phyloP scores from a whole-genome alignment of 2,888 invertebrate species.

The Eupithecia insigniata region DNA sequence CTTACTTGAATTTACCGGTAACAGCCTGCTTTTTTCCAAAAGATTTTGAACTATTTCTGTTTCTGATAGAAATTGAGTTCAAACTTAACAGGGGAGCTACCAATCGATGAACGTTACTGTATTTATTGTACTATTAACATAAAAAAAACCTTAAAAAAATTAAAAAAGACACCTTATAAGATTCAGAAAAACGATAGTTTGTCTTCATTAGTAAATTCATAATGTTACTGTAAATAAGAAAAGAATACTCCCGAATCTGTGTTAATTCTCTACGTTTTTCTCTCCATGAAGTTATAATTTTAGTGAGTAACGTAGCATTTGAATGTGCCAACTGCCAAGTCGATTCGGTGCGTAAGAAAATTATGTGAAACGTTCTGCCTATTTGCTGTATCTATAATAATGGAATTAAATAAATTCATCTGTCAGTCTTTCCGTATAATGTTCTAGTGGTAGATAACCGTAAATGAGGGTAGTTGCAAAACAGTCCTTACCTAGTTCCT shows the following conservation, averaged over 20 bases:
- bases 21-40: not conserved
- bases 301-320: not conserved
- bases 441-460: not conserved
- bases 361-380: constrained; percentile 9
- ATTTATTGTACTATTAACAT: too few species aligned
- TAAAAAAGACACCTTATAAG: not conserved
- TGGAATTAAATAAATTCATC: not conserved
- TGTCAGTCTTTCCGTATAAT: not conserved
- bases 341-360: not conserved
- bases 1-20: not conserved
- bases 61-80: not conserved
- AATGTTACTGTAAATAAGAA: not conserved
- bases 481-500: constrained; percentile 29
- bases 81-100: not conserved
- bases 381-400: not conserved
- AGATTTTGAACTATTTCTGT: not conserved
- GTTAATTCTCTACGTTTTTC: not conserved
- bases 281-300: not conserved
- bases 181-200: not conserved
- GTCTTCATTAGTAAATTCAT: not conserved
- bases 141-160: too few species aligned
- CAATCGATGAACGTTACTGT: not conserved
- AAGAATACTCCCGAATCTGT: not conserved
- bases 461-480: constrained; percentile 16
- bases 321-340: constrained; percentile 8